Conservation (phyloP, 2,888 invertebrate species). For the Cyclophora albipunctata region DNA sequence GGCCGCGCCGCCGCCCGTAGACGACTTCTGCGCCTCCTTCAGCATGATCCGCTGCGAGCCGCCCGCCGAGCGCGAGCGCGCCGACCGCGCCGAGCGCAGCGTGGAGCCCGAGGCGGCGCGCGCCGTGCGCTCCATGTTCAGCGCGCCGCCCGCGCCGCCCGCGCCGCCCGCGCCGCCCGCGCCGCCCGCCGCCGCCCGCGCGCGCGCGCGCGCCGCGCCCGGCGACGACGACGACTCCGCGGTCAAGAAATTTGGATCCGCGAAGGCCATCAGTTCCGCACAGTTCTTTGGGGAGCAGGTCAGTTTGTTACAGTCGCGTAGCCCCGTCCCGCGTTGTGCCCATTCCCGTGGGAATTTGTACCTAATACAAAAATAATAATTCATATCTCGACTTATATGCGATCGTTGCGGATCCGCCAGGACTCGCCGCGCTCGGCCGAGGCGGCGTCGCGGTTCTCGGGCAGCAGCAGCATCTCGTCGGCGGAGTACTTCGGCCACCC, state of each 20-base stretch:
- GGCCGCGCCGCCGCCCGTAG: slow-evolving; percentile 25
- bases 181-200: slow-evolving; percentile 9
- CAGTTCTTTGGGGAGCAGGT: slow-evolving; percentile 92
- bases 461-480: slow-evolving; percentile 95
- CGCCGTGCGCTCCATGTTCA: slow-evolving; percentile 52
- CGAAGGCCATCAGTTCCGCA: slow-evolving; percentile 98
- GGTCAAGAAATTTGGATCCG: slow-evolving; percentile 96
- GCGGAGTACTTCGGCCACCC: slow-evolving; percentile 90
- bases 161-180: slow-evolving; percentile 12
- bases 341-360: no score
- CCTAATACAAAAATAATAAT: no score
- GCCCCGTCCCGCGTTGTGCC: slow-evolving; percentile 21
- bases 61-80: slow-evolving; percentile 30
- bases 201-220: slow-evolving; percentile 12
- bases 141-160: slow-evolving; percentile 1
- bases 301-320: slow-evolving; percentile 50
- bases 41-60: slow-evolving; percentile 75
- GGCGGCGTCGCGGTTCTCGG: slow-evolving; percentile 86
- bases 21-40: slow-evolving; percentile 71
- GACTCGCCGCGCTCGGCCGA: no score
- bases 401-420: no score
- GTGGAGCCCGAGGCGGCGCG: slow-evolving; percentile 53
- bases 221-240: slow-evolving; percentile 80
- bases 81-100: slow-evolving; percentile 23
- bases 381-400: no score